A percentile compares a stretch with the other conserved stretches of the same genome.
phyloP scores from a whole-genome alignment of 2,113 vertebrate genomes.

The Polypterus bichir region DNA sequence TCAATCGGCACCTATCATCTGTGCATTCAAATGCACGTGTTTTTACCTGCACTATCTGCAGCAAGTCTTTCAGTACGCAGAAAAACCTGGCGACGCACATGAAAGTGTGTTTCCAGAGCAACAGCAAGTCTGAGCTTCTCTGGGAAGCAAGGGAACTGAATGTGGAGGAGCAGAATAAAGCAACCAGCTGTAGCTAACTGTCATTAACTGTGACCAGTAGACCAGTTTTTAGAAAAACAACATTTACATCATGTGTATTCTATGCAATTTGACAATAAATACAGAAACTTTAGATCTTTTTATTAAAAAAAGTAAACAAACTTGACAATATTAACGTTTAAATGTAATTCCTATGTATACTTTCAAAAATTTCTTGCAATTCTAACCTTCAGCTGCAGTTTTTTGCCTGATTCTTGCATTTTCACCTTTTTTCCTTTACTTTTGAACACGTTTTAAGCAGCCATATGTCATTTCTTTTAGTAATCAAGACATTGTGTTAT shows the following conservation, averaged over 20 bases:
- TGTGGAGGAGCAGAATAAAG: conserved; percentile 14
- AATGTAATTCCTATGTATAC: no score
- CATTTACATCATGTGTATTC: conserved; percentile 16
- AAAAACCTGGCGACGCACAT: conserved; percentile 59
- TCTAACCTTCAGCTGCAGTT: no score
- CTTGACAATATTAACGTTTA: no score
- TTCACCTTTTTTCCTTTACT: no score
- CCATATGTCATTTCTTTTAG: no score
- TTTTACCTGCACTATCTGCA: conserved; percentile 42
- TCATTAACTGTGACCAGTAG: background rate
- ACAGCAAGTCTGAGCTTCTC: conserved; percentile 27
- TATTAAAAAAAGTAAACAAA: no score
- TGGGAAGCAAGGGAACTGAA: conserved; percentile 35
- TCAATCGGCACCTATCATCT: conserved; percentile 48
- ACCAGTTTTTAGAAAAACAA: background rate
- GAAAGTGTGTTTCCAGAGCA: conserved; percentile 47
- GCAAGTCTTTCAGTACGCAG: conserved; percentile 53
- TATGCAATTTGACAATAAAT: no score
- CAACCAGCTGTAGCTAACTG: conserved; percentile 11
- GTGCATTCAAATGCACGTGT: conserved; percentile 46
- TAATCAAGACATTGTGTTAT: no score
- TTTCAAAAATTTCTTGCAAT: no score
- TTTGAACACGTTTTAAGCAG: no score
- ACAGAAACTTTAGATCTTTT: no score
- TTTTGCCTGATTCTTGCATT: no score